A percentile compares a stretch with the other conserved stretches of the same genome.
Conservation (phyloP, 2,113 vertebrate genomes). For the Apodemus speciosus region DNA sequence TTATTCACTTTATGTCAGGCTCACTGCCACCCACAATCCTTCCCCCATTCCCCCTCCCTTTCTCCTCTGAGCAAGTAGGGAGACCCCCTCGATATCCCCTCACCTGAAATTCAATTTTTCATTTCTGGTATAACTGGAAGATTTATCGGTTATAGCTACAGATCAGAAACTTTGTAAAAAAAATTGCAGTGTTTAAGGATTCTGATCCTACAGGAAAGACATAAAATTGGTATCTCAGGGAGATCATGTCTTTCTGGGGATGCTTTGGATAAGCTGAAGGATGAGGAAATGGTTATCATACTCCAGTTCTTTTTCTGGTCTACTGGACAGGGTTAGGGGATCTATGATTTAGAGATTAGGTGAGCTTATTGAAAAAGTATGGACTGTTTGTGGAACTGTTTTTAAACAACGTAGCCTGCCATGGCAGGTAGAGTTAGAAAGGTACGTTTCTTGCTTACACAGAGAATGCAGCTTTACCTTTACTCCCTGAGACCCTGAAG, state of each 20-base stretch:
- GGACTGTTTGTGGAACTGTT: background rate
- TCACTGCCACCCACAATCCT: no score
- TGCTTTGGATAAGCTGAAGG: background rate
- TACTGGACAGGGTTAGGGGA: background rate
- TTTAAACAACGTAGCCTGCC: background rate
- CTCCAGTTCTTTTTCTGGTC: background rate
- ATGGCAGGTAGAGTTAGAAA: background rate
- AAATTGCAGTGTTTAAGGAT: background rate
- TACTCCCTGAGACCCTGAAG: background rate
- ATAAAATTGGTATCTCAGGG: background rate
- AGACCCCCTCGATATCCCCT: no score
- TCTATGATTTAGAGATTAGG: background rate
- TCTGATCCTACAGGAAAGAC: background rate
- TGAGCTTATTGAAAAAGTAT: background rate
- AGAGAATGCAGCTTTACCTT: background rate
- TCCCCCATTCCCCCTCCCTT: no score
- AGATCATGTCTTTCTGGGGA: background rate
- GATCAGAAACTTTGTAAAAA: background rate
- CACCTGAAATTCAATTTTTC: background rate
- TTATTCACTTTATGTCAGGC: no score
- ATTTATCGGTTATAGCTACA: background rate
- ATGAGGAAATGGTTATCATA: background rate
- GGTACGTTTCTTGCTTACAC: background rate
- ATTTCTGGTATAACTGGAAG: background rate
- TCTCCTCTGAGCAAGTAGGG: no score